These are phyloP conservation scores for Berghia stephanieae DNA, from an alignment of 1,140 invertebrate genomes.

Conservation along the genomic window DNA sequence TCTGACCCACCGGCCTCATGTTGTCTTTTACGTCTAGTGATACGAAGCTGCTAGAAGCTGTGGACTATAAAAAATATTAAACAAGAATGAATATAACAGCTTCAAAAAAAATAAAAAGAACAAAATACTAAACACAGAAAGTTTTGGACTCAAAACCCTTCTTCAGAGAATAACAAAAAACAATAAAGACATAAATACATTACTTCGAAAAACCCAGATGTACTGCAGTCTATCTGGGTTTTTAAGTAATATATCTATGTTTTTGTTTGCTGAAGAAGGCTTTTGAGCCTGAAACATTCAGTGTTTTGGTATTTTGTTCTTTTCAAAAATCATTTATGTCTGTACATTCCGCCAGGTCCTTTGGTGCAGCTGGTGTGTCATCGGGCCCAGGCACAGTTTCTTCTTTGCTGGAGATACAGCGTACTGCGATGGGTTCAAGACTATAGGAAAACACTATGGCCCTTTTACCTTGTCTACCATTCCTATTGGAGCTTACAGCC, in stretches of 20 bases:
- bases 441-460: constrained; percentile 68
- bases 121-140: too few species aligned
- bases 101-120: too few species aligned
- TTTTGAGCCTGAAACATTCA: neutral
- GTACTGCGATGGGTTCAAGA: constrained; percentile 67
- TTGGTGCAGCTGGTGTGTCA: constrained; percentile 69
- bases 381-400: constrained; percentile 64
- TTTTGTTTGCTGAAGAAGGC: too few species aligned
- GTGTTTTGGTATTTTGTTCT: neutral
- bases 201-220: neutral
- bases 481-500: constrained; percentile 70
- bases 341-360: constrained; percentile 59
- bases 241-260: too few species aligned
- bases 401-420: constrained; percentile 70
- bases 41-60: too few species aligned
- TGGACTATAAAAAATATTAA: too few species aligned
- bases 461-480: constrained; percentile 69
- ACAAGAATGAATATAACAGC: too few species aligned
- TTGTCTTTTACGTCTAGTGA: too few species aligned
- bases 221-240: too few species aligned
- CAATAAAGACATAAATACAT: neutral
- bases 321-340: neutral
- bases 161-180: neutral
- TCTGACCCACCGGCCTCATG: too few species aligned
- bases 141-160: too few species aligned